These are phyloP conservation scores for Catharus fuscescens DNA, from an alignment of 2,113 vertebrate genomes.

Conservation along the genomic window DNA sequence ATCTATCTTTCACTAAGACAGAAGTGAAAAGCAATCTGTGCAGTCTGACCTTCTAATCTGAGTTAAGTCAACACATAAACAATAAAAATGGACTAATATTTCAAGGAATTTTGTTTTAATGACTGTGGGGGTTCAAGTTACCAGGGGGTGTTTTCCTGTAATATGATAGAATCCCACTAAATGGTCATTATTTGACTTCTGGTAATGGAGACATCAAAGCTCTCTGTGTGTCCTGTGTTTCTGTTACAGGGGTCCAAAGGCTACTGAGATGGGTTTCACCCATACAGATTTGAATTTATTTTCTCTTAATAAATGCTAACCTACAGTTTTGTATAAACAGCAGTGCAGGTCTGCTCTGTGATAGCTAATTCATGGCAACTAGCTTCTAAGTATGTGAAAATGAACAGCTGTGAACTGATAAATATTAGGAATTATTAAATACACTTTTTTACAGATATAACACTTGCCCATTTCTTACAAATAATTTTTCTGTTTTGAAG, in stretches of 20 bases:
- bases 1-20: background rate
- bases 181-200: background rate
- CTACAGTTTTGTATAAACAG: background rate
- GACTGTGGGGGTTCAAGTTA: background rate
- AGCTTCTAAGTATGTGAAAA: background rate
- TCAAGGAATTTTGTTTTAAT: conserved; percentile 34
- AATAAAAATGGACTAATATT: conserved; percentile 32
- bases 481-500: background rate
- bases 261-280: background rate
- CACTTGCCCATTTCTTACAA: background rate
- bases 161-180: conserved; percentile 8
- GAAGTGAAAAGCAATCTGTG: background rate
- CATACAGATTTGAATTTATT: background rate
- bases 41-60: conserved; percentile 19
- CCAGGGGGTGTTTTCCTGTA: conserved; percentile 13
- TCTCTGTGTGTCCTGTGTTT: background rate
- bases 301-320: background rate
- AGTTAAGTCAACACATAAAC: conserved; percentile 35
- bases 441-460: background rate
- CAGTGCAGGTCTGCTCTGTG: background rate
- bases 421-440: background rate
- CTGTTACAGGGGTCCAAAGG: background rate
- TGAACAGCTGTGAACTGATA: background rate
- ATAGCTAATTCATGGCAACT: background rate
- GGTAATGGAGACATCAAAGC: background rate